phyloP scores from a whole-genome alignment of 2,888 invertebrate genomes.

The Melinaea menophilus region DNA sequence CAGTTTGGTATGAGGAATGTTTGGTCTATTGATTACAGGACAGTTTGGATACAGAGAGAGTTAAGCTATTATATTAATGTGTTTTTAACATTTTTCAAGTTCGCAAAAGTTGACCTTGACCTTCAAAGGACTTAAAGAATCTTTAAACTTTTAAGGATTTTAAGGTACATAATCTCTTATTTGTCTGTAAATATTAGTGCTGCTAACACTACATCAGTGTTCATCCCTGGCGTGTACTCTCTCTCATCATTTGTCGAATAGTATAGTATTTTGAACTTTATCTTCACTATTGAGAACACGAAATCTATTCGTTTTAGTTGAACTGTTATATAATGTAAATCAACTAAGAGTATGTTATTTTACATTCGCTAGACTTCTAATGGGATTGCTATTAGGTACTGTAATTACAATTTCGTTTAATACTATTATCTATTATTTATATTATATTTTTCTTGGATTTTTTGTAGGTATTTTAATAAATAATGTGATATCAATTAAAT shows the following conservation, averaged over 20 bases:
- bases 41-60: no score
- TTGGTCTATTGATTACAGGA: no score
- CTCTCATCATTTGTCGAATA: not conserved
- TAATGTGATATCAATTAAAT: no score
- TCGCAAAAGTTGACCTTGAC: not conserved
- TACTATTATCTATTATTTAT: not conserved
- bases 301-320: not conserved
- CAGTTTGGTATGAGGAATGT: no score
- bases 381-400: not conserved
- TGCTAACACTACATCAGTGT: slow-evolving; percentile 9
- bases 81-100: no score
- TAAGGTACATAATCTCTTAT: slow-evolving; percentile 16
- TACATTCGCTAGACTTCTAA: not conserved
- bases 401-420: slow-evolving; percentile 1
- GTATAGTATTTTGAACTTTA: slow-evolving; percentile 2
- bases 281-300: not conserved
- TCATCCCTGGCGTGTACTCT: not conserved
- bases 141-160: slow-evolving; percentile 13
- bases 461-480: no score
- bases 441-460: not conserved
- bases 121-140: not conserved
- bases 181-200: slow-evolving; percentile 14
- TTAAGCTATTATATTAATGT: no score
- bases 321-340: not conserved
- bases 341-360: not conserved